Evolutionary conservation across 2,888 invertebrate genomes (phyloP).

Genomic region (Barypeithes pellucidus): DNA sequence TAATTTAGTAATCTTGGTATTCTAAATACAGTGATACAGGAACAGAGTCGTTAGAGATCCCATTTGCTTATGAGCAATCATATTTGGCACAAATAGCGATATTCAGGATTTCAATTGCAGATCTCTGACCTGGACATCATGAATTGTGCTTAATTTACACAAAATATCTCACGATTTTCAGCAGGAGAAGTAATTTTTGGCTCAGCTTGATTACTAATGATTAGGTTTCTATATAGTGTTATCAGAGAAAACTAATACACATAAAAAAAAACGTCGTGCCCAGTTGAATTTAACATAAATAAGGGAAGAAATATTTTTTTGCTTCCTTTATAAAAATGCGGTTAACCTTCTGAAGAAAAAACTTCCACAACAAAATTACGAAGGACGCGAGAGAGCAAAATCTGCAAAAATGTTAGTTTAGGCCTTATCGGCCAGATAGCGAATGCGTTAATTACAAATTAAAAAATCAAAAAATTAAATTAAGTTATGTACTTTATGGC

Average conservation of each 20-base stretch:
- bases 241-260: not conserved
- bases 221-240: not conserved
- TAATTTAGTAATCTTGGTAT: slow-evolving; percentile 1
- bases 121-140: slow-evolving; percentile 12
- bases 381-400: slow-evolving; percentile 24
- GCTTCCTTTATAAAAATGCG: slow-evolving; percentile 6
- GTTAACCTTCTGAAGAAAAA: slow-evolving; percentile 1
- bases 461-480: slow-evolving; percentile 14
- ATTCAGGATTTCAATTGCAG: slow-evolving; percentile 15
- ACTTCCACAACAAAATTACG: slow-evolving; percentile 27
- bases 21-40: not conserved
- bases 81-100: slow-evolving; percentile 17
- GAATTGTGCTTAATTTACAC: slow-evolving; percentile 13
- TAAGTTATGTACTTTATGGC: not conserved
- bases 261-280: too few species aligned
- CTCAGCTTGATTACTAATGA: not conserved
- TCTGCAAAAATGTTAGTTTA: slow-evolving; percentile 27
- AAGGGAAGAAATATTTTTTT: slow-evolving; percentile 18
- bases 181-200: not conserved
- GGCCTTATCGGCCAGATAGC: slow-evolving; percentile 21
- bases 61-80: slow-evolving; percentile 17
- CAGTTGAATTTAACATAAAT: not conserved
- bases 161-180: slow-evolving; percentile 9
- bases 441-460: slow-evolving; percentile 9
- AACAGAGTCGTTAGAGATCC: slow-evolving; percentile 1